These are phyloP conservation scores for Cyclura pinguis DNA, from an alignment of 2,797 vertebrate species.

Conservation along the genomic window DNA sequence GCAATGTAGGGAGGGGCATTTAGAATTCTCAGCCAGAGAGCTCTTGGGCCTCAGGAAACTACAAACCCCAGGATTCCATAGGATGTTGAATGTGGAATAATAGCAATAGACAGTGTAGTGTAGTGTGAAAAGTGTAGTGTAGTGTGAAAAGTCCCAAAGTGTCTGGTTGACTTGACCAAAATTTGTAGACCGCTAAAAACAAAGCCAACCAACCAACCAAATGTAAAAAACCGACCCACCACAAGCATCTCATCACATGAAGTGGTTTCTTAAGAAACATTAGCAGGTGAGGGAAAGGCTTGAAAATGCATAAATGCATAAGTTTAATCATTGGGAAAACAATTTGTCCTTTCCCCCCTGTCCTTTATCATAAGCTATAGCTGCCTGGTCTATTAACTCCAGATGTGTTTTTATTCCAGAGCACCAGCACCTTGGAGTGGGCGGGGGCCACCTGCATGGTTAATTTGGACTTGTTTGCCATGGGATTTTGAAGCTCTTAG, in stretches of 20 bases:
- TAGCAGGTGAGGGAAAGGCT: not conserved
- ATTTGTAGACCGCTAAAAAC: not conserved
- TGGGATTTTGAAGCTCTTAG: conserved; percentile 55
- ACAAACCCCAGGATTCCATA: too few species aligned
- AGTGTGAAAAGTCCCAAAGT: too few species aligned
- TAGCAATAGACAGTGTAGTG: too few species aligned
- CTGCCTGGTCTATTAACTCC: conserved; percentile 52
- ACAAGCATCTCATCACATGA: not conserved
- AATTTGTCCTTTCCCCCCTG: not conserved
- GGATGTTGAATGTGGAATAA: too few species aligned
- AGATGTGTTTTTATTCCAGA: conserved; percentile 50
- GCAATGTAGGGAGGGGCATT: too few species aligned
- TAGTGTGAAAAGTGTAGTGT: too few species aligned
- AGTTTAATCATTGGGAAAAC: conserved; percentile 25
- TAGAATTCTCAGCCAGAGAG: too few species aligned
- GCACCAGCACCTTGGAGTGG: conserved; percentile 47
- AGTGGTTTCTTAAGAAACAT: not conserved
- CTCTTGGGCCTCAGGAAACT: too few species aligned
- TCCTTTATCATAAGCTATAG: conserved; percentile 3
- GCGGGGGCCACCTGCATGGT: conserved; percentile 42
- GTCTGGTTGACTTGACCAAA: too few species aligned
- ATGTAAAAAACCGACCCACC: too few species aligned
- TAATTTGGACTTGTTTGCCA: conserved; percentile 65
- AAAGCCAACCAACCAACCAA: too few species aligned
- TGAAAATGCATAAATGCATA: not conserved